A percentile compares a stretch with the other conserved stretches of the same genome.
These are phyloP conservation scores for Prolemur simus DNA, from an alignment of 2,113 vertebrate species.

Conservation along the genomic window DNA sequence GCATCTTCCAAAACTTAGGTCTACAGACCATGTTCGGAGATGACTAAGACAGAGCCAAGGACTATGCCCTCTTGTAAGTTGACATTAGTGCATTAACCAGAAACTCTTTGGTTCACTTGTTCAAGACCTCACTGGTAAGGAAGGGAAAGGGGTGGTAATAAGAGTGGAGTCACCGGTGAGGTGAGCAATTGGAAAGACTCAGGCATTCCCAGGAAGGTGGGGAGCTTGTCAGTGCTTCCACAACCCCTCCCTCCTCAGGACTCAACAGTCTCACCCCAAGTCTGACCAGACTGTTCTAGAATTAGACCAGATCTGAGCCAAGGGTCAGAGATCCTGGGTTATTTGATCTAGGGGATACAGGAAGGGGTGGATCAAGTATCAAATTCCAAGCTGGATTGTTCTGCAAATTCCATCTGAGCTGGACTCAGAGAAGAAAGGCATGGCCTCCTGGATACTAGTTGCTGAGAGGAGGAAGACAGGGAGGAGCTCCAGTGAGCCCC, in stretches of 20 bases:
- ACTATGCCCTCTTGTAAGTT: not conserved
- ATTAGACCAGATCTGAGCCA: not conserved
- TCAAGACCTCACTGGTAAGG: not conserved
- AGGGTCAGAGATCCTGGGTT: not conserved
- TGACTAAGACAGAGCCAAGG: not conserved
- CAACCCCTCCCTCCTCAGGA: not conserved
- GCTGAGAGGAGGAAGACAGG: not conserved
- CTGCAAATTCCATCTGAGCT: not conserved
- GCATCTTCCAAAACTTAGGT: not conserved
- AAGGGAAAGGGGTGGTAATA: not conserved
- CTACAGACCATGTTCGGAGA: not conserved
- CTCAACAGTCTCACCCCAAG: not conserved
- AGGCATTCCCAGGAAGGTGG: not conserved
- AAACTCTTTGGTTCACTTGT: not conserved
- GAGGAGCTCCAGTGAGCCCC: not conserved
- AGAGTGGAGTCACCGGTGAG: not conserved
- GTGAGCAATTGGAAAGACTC: not conserved
- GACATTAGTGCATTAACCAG: not conserved
- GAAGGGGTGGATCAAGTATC: conserved; percentile 1
- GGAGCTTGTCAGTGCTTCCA: not conserved
- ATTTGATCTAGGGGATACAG: not conserved
- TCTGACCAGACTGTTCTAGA: not conserved
- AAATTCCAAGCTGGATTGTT: conserved; percentile 26
- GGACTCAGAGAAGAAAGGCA: not conserved
- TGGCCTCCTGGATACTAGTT: not conserved